Percentiles rank a stretch among this genome's conserved stretches.
Evolutionary conservation across 2,888 invertebrate genomes (phyloP).

Genomic region (Periphyllus acericola): DNA sequence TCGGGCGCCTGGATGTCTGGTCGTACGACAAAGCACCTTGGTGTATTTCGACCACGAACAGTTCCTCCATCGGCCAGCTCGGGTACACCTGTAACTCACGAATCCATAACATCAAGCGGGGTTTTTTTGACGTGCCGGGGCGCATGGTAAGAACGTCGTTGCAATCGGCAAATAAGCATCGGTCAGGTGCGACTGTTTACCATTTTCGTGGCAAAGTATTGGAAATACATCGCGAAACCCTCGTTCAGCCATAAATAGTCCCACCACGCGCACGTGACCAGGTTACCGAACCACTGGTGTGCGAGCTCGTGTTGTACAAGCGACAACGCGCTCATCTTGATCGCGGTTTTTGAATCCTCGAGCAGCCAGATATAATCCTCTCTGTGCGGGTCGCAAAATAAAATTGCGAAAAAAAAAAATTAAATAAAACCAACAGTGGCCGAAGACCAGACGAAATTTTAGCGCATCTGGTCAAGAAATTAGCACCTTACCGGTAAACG

Average conservation of each 20-base stretch:
- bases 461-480: neutral
- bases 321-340: slow-evolving; percentile 79
- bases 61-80: slow-evolving; percentile 63
- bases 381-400: neutral
- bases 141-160: slow-evolving; percentile 66
- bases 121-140: too few relatives aligned
- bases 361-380: neutral
- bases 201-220: slow-evolving; percentile 52
- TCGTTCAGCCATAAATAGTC: slow-evolving; percentile 62
- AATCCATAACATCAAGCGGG: too few relatives aligned
- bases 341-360: slow-evolving; percentile 31
- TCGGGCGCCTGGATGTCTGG: slow-evolving; percentile 71
- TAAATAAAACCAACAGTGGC: neutral
- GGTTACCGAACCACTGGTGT: slow-evolving; percentile 97
- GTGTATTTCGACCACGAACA: slow-evolving; percentile 67
- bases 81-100: slow-evolving; percentile 62
- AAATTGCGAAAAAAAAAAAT: neutral
- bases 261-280: slow-evolving; percentile 75
- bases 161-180: too few relatives aligned
- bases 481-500: slow-evolving; percentile 74
- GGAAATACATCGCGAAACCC: slow-evolving; percentile 62
- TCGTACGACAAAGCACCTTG: slow-evolving; percentile 71
- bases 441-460: neutral
- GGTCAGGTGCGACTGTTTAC: slow-evolving; percentile 67
- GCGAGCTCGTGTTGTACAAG: slow-evolving; percentile 92